These are phyloP conservation scores for Callocephalon fimbriatum DNA, from an alignment of 2,113 vertebrate species.

Conservation along the genomic window DNA sequence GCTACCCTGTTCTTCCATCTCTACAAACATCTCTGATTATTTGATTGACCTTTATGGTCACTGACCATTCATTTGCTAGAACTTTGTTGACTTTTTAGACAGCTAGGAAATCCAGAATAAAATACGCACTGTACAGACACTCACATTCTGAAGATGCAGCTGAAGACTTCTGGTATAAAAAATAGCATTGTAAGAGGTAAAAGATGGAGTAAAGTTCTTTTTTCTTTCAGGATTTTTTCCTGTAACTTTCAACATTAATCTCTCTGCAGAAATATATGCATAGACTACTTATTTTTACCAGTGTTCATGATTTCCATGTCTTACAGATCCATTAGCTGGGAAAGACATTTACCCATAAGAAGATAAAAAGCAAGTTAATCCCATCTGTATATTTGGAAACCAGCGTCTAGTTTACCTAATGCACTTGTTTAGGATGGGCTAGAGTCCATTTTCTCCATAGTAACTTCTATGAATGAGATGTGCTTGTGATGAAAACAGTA, in stretches of 20 bases:
- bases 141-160: neutral
- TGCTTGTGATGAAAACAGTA: neutral
- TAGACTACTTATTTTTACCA: neutral
- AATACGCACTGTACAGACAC: neutral
- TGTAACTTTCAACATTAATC: neutral
- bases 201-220: neutral
- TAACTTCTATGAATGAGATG: neutral
- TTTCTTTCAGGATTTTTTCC: too few species aligned
- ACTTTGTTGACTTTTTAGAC: neutral
- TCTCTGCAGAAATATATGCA: neutral
- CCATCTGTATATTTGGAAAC: rapidly evolving
- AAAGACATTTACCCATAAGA: neutral
- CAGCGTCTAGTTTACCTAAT: neutral
- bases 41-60: neutral
- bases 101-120: neutral
- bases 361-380: neutral
- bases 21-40: neutral
- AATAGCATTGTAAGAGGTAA: neutral
- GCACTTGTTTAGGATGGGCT: neutral
- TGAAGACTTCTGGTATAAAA: neutral
- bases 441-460: rapidly evolving
- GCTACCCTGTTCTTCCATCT: neutral
- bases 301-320: neutral
- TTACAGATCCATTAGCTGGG: neutral
- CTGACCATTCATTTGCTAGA: neutral